Evolutionary conservation across 2,113 vertebrate species (phyloP).

Genomic region (Budorcas taxicolor): DNA sequence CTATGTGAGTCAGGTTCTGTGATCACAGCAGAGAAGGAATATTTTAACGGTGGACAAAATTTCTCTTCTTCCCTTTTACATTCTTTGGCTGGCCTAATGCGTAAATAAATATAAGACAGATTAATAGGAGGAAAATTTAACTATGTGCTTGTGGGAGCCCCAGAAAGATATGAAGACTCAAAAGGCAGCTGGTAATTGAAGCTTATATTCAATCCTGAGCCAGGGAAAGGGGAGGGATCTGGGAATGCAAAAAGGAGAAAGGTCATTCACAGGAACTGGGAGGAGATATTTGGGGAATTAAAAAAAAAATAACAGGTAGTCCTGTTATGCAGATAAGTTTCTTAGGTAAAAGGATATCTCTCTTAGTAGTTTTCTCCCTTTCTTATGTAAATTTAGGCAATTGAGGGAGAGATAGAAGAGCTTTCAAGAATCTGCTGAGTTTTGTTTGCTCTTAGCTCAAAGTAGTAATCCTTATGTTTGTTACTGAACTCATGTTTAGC

Average conservation of each 20-base stretch:
- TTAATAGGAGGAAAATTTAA: not conserved
- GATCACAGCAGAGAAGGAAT: not conserved
- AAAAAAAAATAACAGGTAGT: not conserved
- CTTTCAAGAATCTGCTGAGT: not conserved
- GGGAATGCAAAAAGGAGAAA: not conserved
- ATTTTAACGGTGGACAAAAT: not conserved
- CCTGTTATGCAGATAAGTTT: not conserved
- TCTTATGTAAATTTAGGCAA: not conserved
- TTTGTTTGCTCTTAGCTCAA: not conserved
- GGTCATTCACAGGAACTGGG: not conserved
- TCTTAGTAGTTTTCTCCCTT: not conserved
- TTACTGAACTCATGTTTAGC: not conserved
- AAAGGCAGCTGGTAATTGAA: not conserved
- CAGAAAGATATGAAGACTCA: not conserved
- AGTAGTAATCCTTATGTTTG: not conserved
- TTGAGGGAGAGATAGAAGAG: not conserved
- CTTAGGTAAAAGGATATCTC: not conserved
- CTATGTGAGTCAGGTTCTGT: not conserved
- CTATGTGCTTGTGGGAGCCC: not conserved
- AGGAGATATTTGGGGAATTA: not conserved
- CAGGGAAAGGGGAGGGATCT: not conserved
- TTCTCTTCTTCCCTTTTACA: not conserved
- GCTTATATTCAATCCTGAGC: not conserved
- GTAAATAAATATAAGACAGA: not conserved
- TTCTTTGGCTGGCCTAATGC: not conserved